Evolutionary conservation across 2,888 invertebrate genomes (phyloP), one percentile per base, ranked within the genome.

Genomic region (Conistra vaccinii): DNA sequence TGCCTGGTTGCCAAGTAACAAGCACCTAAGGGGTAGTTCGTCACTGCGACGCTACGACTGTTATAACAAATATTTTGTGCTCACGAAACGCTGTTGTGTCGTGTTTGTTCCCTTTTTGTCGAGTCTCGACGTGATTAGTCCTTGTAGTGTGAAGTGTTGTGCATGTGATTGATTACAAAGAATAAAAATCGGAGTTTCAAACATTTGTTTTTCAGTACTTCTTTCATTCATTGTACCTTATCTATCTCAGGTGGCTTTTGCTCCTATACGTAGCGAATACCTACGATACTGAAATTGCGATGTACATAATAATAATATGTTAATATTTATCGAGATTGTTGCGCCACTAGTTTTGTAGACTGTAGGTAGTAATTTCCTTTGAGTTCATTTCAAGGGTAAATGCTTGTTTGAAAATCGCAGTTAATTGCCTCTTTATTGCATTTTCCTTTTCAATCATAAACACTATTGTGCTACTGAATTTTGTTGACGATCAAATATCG

Each of bases 1-100:
- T 57, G 53, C 32, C 51, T 32, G 65, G 51, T 29, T 70, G 78
- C 66, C 68, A 75, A 84, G 84, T 78, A 65, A 72, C 73, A 69
- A 57, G 58, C 66, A 77, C 73, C 76, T 74, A 62, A 84, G 83
- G 81, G 84, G 76, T 39, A 73, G 39, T 77, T 45, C 51, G 45
- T 73, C 73, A 71, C 65, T 48, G 70, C 35, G 60, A 65, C 61
- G 26, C 61, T 67, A 20, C 48, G 39, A 48, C 29, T 14, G 63
- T 51, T 42, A 14, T 20, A 65, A 32, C 42, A 55, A 67, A 67
- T 62, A 57, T 69, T 71, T 63, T 63, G 42, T 42, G 5, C 39
- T 20, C 32, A 55, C 35, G 61, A 53, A 69, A 57, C 3, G 23
- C 48, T 7, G 48, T 48, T 48, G 48, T 48, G 45, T n/a, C 39